Evolutionary conservation across 2,113 vertebrate genomes (phyloP), one percentile per base, ranked within the genome.

Genomic region (Istiophorus platypterus): DNA sequence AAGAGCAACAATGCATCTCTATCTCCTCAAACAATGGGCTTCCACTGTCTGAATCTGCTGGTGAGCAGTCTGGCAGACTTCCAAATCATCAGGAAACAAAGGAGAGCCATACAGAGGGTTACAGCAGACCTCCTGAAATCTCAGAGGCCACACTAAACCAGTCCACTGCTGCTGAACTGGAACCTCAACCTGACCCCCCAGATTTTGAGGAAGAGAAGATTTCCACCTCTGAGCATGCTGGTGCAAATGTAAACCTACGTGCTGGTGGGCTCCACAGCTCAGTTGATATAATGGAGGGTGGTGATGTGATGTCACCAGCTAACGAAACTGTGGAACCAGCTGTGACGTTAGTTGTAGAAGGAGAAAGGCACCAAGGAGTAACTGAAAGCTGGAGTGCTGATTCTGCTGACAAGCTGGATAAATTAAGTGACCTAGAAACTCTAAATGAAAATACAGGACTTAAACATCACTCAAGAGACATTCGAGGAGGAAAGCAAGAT

Each of bases 51-150:
- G 78, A 66, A 77, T 85, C 45, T 78, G 86, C 85, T 88, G 84
- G 75, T 85, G 91, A 88, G 45, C 76, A 79, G 81, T 65, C 74
- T 93, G 92, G 92, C 91, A 78, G 76, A 68, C 76, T n/a, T 89
- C 91, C 92, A 93, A 57, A 87, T 31, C 61, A 76, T 26, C 85
- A 87, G 86, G 89, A 92, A 80, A 94, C 93, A 92, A 93, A 88
- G 84, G 89, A 90, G 85, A 88, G 82, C 74, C 84, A 90, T 75
- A 89, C 82, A 85, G 87, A 91, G 83, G 72, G 87, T 88, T 83
- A 87, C 88, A 84, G 77, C 84, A 76, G 81, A 84, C 80, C 82
- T 87, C 85, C 76, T 88, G 87, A 85, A 86, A 89, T 88, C 84
- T 77, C 81, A 72, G 81, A 84, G 78, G 78, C 63, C 63, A 27